Base-by-base conservation (phyloP, 2,888 invertebrate genomes). In the Patella caerulea region DNA sequence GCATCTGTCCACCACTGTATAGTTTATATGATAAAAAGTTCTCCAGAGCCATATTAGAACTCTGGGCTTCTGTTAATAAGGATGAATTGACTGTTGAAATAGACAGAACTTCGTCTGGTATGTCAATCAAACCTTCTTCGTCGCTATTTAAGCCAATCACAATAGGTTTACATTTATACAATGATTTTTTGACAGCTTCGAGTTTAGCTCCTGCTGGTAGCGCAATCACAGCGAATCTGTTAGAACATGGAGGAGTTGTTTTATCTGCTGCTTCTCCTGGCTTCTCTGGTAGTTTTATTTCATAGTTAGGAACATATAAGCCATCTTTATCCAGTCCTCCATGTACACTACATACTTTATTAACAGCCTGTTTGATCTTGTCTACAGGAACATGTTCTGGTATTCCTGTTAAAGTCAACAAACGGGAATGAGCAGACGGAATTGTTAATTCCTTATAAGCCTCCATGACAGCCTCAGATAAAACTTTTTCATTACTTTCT, bases 291-390 rank as follows among this genome's bases (percentile, higher is more conserved):
- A 24, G 17, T 54, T 45, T 19, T 45, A 29, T 52, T 52, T 59
- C 74, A 55, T 80, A 82, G n/a, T 78, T 81, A n/a, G 91, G 91
- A 15, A 91, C 77, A 76, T 88, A 91, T 53, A 91, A 85, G 75
- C 89, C 89, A 77, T 88, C 87, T 74, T 86, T 83, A 53, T 89
- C 88, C 2, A 90, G 77, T 9, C 90, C 91, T n/a, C 91, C 90
- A 76, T 84, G 80, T 5, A 88, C 81, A 65, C 83, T 86, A 75
- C 90, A 86, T 0, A 88, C 87, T 72, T 86, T 87, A 19, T 83
- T 72, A 69, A 91, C 81, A 54, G 89, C 86, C 53, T 82, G 83
- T 71, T 84, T 85, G 4, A 90, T 87, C 24, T 81, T 80, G 2
- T 85, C 85, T 11, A 82, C 82, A 7, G 85, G 83, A 19, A 90